These are phyloP conservation scores for Peromyscus leucopus DNA, from an alignment of 2,113 vertebrate species.

Conservation along the genomic window DNA sequence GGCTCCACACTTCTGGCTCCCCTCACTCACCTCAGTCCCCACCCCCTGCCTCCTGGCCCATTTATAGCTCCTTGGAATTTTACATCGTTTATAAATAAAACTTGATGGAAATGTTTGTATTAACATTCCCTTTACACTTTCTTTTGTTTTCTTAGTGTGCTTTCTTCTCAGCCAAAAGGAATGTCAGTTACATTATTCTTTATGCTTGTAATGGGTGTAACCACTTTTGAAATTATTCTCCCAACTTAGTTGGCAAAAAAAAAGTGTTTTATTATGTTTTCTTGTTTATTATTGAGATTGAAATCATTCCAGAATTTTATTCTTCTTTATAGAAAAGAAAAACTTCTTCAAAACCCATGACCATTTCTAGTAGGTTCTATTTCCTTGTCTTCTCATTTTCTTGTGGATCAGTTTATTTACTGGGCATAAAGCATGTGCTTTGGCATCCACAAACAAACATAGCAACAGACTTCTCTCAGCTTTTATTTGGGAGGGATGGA, in stretches of 20 bases:
- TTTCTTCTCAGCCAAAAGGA: slow-evolving; percentile 35
- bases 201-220: neutral
- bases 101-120: slow-evolving; percentile 1
- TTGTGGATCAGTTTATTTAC: neutral
- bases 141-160: neutral
- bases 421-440: slow-evolving; percentile 24
- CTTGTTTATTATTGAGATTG: slow-evolving; percentile 14
- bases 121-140: neutral
- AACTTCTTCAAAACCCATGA: neutral
- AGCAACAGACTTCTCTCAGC: neutral
- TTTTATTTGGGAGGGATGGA: slow-evolving; percentile 8
- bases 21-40: neutral
- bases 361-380: slow-evolving; percentile 42
- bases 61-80: neutral
- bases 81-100: slow-evolving; percentile 43
- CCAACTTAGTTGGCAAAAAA: slow-evolving; percentile 30
- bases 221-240: slow-evolving; percentile 30
- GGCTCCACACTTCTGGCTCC: neutral
- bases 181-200: slow-evolving; percentile 26
- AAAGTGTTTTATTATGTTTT: slow-evolving; percentile 20
- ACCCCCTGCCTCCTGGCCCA: neutral
- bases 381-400: slow-evolving; percentile 61
- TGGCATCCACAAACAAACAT: neutral
- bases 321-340: slow-evolving; percentile 50
- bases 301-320: slow-evolving; percentile 12